Evolutionary conservation across 2,797 vertebrate species (phyloP), one percentile per base, ranked within the genome.

Genomic region (Prionace glauca): DNA sequence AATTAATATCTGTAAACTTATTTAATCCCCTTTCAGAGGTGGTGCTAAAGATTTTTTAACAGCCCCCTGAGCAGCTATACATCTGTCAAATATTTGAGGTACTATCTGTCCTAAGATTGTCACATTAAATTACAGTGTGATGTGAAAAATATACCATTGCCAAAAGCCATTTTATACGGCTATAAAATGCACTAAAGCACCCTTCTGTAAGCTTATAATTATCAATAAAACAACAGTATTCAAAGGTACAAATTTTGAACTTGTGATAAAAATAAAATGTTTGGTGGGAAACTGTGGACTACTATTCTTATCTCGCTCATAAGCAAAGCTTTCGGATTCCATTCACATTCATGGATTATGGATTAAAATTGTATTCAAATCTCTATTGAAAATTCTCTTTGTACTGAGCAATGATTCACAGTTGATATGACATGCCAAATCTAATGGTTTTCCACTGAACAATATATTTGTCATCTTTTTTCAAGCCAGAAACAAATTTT

Each of bases 61-160:
- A 90, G 87, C 32, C 16, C 87, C 50, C 87, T 32, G 14, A 32
- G 16, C 87, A 26, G 50, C 11, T 14, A 60, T 18, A 60, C 50
- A 62, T 32, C 87, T 1, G 60, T 90, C 87, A 90, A 90, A 90
- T 90, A 90, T 90, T 90, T 90, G 87, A 90, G 87, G 87, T 14
- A 12, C 29, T 62, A 90, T 62, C 29, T n/a, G 4, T 90, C 60
- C 29, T 29, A 90, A 62, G 56, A n/a, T 90, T 62, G 10, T 62
- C 87, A 90, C 56, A 90, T n/a, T 62, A 90, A 90, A 90, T 62
- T 62, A 12, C 29, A 90, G 29, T 90, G 87, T n/a, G 26, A 90
- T 62, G 29, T 24, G 87, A 90, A 90, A 90, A 32, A 62, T 62
- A 60, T 62, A 32, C 12, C 11, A 62, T 26, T 90, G 87, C 87